Conservation (phyloP, 2,888 invertebrate species). For the Atethmia centrago region DNA sequence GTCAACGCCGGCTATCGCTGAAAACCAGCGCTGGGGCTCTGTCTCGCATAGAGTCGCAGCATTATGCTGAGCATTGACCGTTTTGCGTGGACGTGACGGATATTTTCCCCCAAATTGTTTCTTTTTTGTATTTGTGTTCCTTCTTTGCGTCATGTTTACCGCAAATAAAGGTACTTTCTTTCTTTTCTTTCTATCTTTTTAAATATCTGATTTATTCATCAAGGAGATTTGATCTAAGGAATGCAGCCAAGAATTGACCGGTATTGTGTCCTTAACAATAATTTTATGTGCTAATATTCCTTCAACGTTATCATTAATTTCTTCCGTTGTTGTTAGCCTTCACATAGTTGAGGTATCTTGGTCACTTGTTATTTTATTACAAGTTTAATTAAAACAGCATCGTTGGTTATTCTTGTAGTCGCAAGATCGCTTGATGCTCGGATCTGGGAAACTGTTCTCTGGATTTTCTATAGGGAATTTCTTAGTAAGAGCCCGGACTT, state of each 20-base stretch:
- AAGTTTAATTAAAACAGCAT: not conserved
- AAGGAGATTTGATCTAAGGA: not conserved
- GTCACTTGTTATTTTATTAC: not conserved
- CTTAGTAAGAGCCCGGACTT: not conserved
- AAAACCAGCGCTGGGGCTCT: no score
- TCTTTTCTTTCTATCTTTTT: no score
- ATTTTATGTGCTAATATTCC: not conserved
- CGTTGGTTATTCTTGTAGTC: not conserved
- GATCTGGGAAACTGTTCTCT: not conserved
- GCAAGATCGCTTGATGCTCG: not conserved
- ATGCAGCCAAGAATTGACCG: constrained; percentile 23
- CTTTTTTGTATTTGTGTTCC: no score
- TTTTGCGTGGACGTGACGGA: no score
- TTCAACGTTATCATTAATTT: constrained; percentile 35
- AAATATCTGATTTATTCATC: constrained; percentile 8
- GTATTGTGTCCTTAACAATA: not conserved
- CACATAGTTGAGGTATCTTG: constrained; percentile 30
- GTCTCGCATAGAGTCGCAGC: no score
- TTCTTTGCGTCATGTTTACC: no score
- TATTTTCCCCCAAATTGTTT: no score
- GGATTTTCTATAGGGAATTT: not conserved
- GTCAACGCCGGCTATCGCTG: no score
- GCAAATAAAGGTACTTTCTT: no score
- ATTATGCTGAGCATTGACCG: no score
- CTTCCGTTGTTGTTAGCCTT: constrained; percentile 40